Percentiles rank a stretch among this genome's conserved stretches.
Conservation (phyloP, 2,797 vertebrate species). For the Percopsis omiscomaycus region DNA sequence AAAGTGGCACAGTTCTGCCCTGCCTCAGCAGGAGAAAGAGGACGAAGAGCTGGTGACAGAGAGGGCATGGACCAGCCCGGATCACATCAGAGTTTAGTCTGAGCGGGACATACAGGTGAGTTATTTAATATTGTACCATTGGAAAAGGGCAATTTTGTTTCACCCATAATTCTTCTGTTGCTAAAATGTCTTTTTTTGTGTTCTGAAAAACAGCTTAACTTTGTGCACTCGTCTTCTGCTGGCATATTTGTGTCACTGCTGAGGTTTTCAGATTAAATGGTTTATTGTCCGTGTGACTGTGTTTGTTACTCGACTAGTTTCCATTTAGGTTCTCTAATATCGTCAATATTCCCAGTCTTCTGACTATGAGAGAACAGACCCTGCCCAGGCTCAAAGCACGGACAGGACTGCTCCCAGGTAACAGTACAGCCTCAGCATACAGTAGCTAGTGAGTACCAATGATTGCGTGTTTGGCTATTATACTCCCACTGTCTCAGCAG, state of each 20-base stretch:
- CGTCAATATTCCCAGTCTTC: constrained; percentile 34
- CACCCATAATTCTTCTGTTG: neutral
- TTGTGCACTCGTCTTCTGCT: neutral
- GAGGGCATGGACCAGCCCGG: constrained; percentile 38
- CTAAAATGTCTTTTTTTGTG: neutral
- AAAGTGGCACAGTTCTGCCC: constrained; percentile 74
- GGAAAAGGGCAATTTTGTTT: neutral
- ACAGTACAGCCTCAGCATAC: neutral
- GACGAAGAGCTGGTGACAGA: constrained; percentile 23
- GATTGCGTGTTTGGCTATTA: neutral
- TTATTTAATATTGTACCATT: constrained; percentile 13
- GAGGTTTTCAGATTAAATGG: neutral
- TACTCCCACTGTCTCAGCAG: constrained; percentile 46
- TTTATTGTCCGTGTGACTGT: neutral
- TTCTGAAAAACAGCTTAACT: neutral
- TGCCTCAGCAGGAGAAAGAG: constrained; percentile 26
- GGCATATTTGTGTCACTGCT: neutral
- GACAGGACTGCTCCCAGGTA: constrained; percentile 63
- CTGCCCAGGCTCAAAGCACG: constrained; percentile 66
- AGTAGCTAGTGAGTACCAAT: neutral
- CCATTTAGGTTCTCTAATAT: constrained; percentile 5
- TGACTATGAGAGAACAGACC: constrained; percentile 86
- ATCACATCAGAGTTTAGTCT: constrained; percentile 41
- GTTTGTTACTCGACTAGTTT: neutral
- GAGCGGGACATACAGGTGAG: constrained; percentile 60